Base-by-base conservation (phyloP, 2,113 vertebrate genomes). In the Corythornis cristatus region DNA sequence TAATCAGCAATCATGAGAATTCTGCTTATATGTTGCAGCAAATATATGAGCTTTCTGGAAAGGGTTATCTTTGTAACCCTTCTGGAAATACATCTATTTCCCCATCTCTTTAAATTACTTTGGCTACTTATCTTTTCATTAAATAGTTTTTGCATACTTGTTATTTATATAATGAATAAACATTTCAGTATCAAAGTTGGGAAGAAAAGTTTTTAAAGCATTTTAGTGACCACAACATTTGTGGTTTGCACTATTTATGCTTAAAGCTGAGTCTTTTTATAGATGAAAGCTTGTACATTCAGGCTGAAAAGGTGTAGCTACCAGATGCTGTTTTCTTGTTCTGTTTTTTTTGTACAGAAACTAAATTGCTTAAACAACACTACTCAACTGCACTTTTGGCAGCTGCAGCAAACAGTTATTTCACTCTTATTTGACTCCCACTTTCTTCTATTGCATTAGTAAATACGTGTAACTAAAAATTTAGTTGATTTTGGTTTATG, bases 161-260 rank as follows among this genome's bases (percentile, higher is more conserved):
- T 2, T 23, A 11, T 77, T 88, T 65, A 60, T 26, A 19, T 13
- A 76, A 6, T 5, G 3, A 48, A 65, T 19, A 20, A 1, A 15
- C 57, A 35, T 35, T 77, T 68, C 40, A 53, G 26, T 28, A 48
- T 58, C 28, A 29, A 19, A 68, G 15, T 12, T 57, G 13, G 28
- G 12, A 78, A 57, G 6, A 88, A 82, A 68, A 33, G 14, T 2
- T 70, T 58, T 45, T 57, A 7, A 58, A 73, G 7, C 3, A 4
- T 61, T 90, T 45, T 31, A 62, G 3, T 45, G 19, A 37, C 16
- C 8, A 5, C 15, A 9, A 68, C 45, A 62, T 50, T 21, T 22
- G 5, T 0, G 0, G 2, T 73, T 53, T 86, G 9, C 3, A 9
- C 23, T 25, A 50, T 66, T 83, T 74, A 42, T 92, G 23, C 23